Conservation (phyloP, 2,797 vertebrate genomes). For the Buphagus erythrorhynchus region DNA sequence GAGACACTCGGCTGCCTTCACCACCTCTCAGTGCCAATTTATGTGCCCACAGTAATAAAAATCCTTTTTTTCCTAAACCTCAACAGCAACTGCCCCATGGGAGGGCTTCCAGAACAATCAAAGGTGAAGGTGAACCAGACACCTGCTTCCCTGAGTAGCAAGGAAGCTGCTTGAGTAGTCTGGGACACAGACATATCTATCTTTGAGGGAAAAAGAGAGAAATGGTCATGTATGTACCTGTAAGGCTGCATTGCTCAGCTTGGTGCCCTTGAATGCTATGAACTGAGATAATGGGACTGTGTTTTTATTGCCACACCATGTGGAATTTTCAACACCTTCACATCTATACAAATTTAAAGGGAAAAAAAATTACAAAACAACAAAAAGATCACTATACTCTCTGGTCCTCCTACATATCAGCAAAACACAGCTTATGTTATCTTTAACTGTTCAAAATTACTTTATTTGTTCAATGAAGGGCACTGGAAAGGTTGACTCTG, state of each 20-base stretch:
- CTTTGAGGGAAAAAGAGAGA: background rate
- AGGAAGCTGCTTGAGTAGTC: background rate
- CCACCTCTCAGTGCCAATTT: background rate
- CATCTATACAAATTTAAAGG: background rate
- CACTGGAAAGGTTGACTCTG: background rate
- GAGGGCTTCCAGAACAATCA: background rate
- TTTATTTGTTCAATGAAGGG: background rate
- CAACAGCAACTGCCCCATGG: background rate
- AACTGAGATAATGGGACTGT: background rate
- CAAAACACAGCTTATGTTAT: background rate
- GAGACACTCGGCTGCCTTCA: background rate
- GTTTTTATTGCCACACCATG: background rate
- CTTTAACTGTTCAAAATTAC: background rate
- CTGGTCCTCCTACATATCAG: background rate
- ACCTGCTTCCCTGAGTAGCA: background rate
- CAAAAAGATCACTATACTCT: background rate
- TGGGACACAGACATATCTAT: accelerated
- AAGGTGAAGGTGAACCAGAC: background rate
- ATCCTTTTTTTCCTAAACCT: background rate
- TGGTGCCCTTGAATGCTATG: background rate
- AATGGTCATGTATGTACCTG: background rate
- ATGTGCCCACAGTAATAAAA: background rate
- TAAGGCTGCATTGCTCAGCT: background rate
- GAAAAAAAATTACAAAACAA: accelerated
- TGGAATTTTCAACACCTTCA: background rate